These are phyloP conservation scores for Endotricha flammealis DNA, from an alignment of 2,888 invertebrate species.

Conservation along the genomic window DNA sequence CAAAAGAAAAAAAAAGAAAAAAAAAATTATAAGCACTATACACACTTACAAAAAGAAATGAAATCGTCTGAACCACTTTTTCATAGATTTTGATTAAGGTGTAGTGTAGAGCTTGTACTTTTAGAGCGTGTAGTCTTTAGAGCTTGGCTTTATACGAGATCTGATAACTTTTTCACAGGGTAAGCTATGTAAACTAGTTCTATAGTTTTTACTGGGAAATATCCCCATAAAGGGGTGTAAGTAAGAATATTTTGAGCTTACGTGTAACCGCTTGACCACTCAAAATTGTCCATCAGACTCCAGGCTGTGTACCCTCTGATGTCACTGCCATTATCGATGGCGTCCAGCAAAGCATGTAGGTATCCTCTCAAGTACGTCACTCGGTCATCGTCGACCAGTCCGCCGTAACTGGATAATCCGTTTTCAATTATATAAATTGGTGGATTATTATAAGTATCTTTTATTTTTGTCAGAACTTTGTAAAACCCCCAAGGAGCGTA, in stretches of 20 bases:
- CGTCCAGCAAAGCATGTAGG: slow-evolving; percentile 45
- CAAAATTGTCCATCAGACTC: slow-evolving; percentile 80
- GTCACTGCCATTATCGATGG: slow-evolving; percentile 51
- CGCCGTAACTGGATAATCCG: slow-evolving; percentile 54
- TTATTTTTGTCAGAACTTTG: slow-evolving; percentile 22
- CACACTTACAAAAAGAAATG: too few species aligned
- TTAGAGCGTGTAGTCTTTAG: too few species aligned
- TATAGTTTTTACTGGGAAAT: too few species aligned
- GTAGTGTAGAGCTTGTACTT: too few species aligned
- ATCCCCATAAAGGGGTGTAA: too few species aligned
- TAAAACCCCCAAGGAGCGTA: slow-evolving; percentile 20
- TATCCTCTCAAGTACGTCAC: slow-evolving; percentile 45
- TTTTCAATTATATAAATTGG: slow-evolving; percentile 65
- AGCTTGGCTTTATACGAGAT: too few species aligned
- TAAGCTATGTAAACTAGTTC: too few species aligned
- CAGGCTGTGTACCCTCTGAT: slow-evolving; percentile 72
- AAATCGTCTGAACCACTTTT: too few species aligned
- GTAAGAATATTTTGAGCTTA: slow-evolving; percentile 30
- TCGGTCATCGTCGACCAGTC: slow-evolving; percentile 47
- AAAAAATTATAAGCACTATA: too few species aligned
- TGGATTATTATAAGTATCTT: slow-evolving; percentile 24
- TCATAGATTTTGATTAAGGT: too few species aligned
- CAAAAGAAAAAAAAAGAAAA: too few species aligned
- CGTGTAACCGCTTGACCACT: slow-evolving; percentile 74
- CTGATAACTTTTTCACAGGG: too few species aligned